Conservation (phyloP, 2,113 vertebrate genomes). For the Thryonomys swinderianus region DNA sequence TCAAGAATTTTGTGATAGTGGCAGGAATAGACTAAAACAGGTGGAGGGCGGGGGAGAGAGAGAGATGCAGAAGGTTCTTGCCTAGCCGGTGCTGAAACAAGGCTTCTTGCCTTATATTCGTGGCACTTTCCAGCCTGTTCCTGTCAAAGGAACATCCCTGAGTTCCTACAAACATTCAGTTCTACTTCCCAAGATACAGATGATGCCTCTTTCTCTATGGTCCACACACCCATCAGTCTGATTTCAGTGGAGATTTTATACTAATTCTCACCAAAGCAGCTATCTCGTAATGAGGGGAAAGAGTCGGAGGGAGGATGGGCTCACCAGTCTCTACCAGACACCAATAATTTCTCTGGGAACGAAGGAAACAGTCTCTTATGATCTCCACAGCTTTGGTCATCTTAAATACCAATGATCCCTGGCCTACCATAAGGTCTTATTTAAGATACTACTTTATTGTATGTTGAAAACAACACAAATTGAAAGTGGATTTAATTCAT, state of each 20-base stretch:
- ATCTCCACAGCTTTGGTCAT: not conserved
- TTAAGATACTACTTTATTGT: not conserved
- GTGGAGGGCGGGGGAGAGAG: not conserved
- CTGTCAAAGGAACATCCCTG: not conserved
- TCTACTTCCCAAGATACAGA: too few species aligned
- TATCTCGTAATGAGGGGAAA: not conserved
- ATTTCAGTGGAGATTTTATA: not conserved
- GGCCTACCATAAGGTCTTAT: not conserved
- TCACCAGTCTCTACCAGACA: not conserved
- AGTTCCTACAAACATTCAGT: not conserved
- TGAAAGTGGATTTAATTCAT: not conserved
- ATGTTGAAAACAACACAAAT: not conserved
- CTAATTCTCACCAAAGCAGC: not conserved
- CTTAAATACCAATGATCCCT: not conserved
- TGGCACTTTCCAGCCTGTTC: not conserved
- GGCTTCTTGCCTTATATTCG: not conserved
- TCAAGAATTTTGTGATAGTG: not conserved
- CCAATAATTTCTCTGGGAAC: not conserved
- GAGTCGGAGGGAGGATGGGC: not conserved
- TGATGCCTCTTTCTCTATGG: not conserved
- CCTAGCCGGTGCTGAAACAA: fast-evolving
- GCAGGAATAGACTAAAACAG: not conserved
- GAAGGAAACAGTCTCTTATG: not conserved
- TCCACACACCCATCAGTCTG: not conserved
- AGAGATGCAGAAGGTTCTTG: not conserved